Conservation (phyloP, 2,888 invertebrate genomes). For the Ormyrus labotus region DNA sequence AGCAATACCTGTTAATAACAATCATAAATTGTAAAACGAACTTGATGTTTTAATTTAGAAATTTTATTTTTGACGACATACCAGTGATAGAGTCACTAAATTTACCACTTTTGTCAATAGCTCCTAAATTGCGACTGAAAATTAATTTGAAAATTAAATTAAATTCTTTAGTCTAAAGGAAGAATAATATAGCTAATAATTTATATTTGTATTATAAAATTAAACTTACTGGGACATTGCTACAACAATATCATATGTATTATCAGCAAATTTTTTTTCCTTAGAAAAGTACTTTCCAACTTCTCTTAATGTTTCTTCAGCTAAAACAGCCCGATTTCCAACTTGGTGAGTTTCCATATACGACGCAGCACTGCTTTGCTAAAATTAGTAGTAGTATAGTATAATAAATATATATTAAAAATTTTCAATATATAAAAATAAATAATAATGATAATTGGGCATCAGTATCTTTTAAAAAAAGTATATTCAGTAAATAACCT, state of each 20-base stretch:
- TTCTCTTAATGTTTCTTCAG: background rate
- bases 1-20: conserved; percentile 22
- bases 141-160: background rate
- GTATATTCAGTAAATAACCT: conserved; percentile 1
- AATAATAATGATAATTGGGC: too few relatives aligned
- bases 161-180: background rate
- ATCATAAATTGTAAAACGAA: background rate
- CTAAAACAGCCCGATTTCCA: background rate
- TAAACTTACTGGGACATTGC: conserved; percentile 22
- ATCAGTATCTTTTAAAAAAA: too few relatives aligned
- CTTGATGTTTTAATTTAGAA: background rate
- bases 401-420: too few relatives aligned
- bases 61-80: background rate
- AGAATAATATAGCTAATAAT: background rate
- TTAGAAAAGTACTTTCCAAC: conserved; percentile 26
- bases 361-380: conserved; percentile 6
- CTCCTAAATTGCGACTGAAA: conserved; percentile 18
- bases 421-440: too few relatives aligned
- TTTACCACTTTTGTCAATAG: background rate
- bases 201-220: background rate
- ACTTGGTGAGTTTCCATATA: background rate
- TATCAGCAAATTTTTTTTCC: background rate
- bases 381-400: background rate
- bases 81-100: background rate
- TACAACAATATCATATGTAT: conserved; percentile 31